A percentile compares a stretch with the other conserved stretches of the same genome.
These are phyloP conservation scores for Bostrychus sinensis DNA, from an alignment of 2,113 vertebrate species.

Conservation along the genomic window DNA sequence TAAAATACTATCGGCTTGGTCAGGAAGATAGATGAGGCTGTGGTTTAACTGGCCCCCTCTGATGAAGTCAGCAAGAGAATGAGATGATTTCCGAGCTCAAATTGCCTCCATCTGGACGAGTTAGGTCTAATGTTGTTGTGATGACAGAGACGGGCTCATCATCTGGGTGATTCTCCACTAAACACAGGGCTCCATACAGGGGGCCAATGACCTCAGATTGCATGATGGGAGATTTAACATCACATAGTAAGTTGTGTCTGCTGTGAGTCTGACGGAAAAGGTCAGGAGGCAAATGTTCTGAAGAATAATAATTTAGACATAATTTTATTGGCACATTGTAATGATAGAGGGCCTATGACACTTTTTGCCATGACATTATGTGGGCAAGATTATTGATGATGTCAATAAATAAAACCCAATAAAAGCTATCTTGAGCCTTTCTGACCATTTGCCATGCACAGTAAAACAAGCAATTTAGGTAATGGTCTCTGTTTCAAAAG, in stretches of 20 bases:
- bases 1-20: constrained; percentile 21
- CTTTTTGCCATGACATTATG: neutral
- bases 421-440: neutral
- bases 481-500: neutral
- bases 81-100: constrained; percentile 48
- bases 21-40: constrained; percentile 32
- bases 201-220: constrained; percentile 59
- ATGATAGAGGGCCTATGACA: too few species aligned
- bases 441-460: neutral
- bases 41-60: constrained; percentile 24
- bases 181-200: constrained; percentile 1
- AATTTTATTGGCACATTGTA: too few species aligned
- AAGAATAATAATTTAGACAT: too few species aligned
- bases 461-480: constrained; percentile 2
- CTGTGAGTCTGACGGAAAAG: neutral
- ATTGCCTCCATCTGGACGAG: constrained; percentile 53
- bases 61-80: constrained; percentile 53
- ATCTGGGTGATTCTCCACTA: constrained; percentile 20
- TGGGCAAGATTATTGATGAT: neutral
- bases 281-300: too few species aligned
- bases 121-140: constrained; percentile 21
- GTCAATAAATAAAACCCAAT: neutral
- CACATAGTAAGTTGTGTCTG: neutral
- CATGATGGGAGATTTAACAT: constrained; percentile 26
- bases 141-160: constrained; percentile 51